Evolutionary conservation across 2,797 vertebrate genomes (phyloP).

Genomic region (Anguilla anguilla): DNA sequence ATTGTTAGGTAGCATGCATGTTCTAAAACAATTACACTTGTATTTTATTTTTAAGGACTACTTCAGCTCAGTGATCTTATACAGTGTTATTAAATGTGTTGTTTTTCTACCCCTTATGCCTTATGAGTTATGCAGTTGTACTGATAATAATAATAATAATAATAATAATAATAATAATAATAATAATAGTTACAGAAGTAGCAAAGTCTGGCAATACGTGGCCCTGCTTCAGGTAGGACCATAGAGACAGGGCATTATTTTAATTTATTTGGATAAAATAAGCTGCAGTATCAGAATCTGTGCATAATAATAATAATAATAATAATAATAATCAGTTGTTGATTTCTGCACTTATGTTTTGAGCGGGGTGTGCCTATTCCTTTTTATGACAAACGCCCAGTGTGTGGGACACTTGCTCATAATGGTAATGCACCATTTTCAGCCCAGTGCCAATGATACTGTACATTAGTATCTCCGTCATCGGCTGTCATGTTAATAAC

Average conservation of each 20-base stretch:
- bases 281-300: too few species aligned
- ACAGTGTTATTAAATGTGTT: neutral
- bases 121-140: neutral
- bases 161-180: neutral
- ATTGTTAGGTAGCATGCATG: neutral
- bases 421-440: neutral
- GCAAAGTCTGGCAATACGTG: too few species aligned
- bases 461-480: constrained; percentile 5
- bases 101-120: neutral
- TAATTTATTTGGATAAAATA: too few species aligned
- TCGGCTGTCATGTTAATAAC: constrained; percentile 27
- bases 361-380: neutral
- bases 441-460: neutral
- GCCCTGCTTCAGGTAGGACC: too few species aligned
- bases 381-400: neutral
- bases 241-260: too few species aligned
- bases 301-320: too few species aligned
- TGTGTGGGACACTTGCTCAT: neutral
- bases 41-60: neutral
- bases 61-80: neutral
- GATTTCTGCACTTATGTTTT: constrained; percentile 14
- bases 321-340: neutral
- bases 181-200: neutral
- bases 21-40: neutral
- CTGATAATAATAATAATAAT: neutral